phyloP scores from a whole-genome alignment of 2,797 vertebrate genomes.

The Xenentodon cancila region DNA sequence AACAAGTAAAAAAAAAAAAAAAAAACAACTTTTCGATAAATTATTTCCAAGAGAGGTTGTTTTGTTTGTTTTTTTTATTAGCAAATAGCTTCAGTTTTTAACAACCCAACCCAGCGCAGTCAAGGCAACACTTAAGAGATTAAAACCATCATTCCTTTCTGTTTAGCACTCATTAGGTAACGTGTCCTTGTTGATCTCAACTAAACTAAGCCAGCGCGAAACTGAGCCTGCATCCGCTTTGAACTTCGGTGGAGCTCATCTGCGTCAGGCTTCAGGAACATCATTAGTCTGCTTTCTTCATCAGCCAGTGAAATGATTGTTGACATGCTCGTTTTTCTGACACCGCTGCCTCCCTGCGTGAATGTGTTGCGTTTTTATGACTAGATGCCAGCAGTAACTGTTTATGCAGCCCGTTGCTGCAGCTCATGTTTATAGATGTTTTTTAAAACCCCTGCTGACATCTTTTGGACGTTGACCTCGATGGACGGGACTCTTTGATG shows the following conservation, averaged over 20 bases:
- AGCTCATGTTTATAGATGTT: slow-evolving; percentile 61
- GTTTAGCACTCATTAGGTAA: slow-evolving; percentile 8
- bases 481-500: slow-evolving; percentile 67
- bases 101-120: background rate
- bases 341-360: slow-evolving; percentile 56
- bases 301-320: slow-evolving; percentile 56
- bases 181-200: slow-evolving; percentile 28
- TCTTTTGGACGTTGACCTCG: slow-evolving; percentile 60
- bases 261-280: slow-evolving; percentile 19
- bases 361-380: slow-evolving; percentile 56
- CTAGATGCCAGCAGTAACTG: slow-evolving; percentile 56
- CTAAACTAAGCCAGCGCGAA: slow-evolving; percentile 7
- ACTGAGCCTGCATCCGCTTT: slow-evolving; percentile 18
- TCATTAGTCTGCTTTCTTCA: slow-evolving; percentile 62
- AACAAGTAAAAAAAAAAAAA: background rate
- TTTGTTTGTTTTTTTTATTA: background rate
- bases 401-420: slow-evolving; percentile 38
- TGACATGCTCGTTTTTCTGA: slow-evolving; percentile 59
- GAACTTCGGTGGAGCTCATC: slow-evolving; percentile 13
- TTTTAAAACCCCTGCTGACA: slow-evolving; percentile 66
- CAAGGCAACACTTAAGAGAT: background rate
- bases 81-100: background rate
- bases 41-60: background rate
- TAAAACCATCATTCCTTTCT: background rate
- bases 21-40: background rate